Conservation (phyloP, 2,113 vertebrate genomes). For the Sclerurus mexicanus region DNA sequence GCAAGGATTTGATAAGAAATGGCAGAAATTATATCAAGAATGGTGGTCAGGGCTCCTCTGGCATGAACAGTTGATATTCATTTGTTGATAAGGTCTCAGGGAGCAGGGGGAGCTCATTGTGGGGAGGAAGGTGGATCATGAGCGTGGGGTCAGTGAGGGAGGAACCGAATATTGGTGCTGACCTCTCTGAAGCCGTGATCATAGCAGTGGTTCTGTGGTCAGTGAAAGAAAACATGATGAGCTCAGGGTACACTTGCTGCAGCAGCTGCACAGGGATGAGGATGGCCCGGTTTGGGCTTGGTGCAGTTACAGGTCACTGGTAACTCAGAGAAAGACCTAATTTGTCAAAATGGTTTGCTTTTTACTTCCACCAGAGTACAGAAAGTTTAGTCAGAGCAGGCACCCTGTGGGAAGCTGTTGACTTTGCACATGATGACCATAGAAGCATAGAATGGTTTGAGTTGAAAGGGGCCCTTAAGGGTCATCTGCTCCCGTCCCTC, state of each 20-base stretch:
- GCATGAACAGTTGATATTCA: fast-evolving
- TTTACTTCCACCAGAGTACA: neutral
- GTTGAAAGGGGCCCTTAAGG: neutral
- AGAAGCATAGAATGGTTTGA: neutral
- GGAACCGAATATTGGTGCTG: fast-evolving
- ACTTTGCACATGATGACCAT: fast-evolving
- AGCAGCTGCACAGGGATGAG: neutral
- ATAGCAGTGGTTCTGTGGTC: fast-evolving
- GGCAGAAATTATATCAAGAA: neutral
- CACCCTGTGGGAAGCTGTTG: neutral
- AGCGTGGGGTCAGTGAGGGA: neutral
- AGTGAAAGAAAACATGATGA: fast-evolving
- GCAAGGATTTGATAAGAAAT: neutral
- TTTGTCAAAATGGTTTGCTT: neutral
- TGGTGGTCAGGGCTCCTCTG: neutral
- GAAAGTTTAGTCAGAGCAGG: too few species aligned
- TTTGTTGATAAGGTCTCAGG: neutral
- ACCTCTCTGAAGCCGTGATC: fast-evolving
- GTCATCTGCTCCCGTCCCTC: fast-evolving
- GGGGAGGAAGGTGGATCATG: neutral
- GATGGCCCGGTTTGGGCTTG: neutral
- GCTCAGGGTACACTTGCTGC: neutral
- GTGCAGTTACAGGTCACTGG: neutral
- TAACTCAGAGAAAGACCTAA: neutral
- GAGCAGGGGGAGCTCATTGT: neutral